A percentile compares a stretch with the other conserved stretches of the same genome.
phyloP scores from a whole-genome alignment of 2,113 vertebrate species.

The Syngnathus typhle region DNA sequence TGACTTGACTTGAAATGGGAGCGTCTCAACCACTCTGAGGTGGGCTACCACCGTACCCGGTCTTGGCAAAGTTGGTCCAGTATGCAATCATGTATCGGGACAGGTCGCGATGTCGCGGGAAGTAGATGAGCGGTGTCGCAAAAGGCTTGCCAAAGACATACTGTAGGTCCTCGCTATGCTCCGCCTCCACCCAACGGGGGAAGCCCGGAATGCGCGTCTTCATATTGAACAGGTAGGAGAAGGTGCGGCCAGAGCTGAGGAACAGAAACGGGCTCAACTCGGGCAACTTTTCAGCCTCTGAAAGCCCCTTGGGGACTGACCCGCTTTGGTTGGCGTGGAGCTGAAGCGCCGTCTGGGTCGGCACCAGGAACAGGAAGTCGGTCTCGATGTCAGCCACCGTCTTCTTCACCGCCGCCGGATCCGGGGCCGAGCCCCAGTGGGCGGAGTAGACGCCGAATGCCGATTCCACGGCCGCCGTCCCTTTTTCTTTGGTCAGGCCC shows the following conservation, averaged over 20 bases:
- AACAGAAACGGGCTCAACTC: not conserved
- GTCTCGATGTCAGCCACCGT: conserved; percentile 75
- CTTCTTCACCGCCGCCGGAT: conserved; percentile 68
- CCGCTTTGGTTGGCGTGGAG: conserved; percentile 68
- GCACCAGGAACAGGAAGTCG: conserved; percentile 79
- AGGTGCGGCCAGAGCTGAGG: conserved; percentile 48
- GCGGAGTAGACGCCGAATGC: conserved; percentile 68
- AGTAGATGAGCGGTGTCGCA: conserved; percentile 66
- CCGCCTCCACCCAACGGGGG: conserved; percentile 57
- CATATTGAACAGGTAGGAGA: conserved; percentile 64
- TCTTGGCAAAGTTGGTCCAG: conserved; percentile 86
- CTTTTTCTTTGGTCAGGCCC: conserved; percentile 68
- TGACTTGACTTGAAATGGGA: too few relatives aligned
- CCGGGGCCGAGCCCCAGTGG: conserved; percentile 54
- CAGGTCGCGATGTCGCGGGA: conserved; percentile 70
- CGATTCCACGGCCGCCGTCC: conserved; percentile 18
- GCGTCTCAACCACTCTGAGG: not conserved
- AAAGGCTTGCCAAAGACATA: conserved; percentile 85
- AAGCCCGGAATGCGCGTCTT: conserved; percentile 57
- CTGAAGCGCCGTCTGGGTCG: conserved; percentile 69
- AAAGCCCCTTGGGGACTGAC: conserved; percentile 54
- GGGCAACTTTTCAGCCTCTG: too few relatives aligned
- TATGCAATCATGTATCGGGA: conserved; percentile 77
- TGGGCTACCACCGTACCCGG: conserved; percentile 64
- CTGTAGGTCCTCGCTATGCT: conserved; percentile 79